Evolutionary conservation across 2,797 vertebrate species (phyloP).

Genomic region (Micropoecilia bifurca): DNA sequence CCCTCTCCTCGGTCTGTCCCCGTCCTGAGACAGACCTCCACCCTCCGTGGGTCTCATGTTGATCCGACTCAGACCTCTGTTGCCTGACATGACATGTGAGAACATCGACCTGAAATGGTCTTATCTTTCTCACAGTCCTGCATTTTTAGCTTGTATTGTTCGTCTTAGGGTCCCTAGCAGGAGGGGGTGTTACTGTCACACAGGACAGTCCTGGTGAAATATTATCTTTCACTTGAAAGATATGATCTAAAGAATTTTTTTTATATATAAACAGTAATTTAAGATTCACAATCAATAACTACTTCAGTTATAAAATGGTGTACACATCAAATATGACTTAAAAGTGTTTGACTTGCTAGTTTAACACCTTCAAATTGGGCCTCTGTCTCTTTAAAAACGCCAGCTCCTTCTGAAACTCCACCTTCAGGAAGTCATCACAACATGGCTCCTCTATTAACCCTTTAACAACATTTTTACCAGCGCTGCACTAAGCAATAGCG

Average conservation of each 20-base stretch:
- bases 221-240: neutral
- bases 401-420: too few species aligned
- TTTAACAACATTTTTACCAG: too few species aligned
- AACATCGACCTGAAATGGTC: neutral
- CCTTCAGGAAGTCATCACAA: too few species aligned
- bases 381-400: too few species aligned
- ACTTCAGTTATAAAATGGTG: too few species aligned
- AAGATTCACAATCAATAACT: neutral
- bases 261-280: neutral
- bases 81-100: neutral
- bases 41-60: neutral
- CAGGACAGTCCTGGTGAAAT: neutral
- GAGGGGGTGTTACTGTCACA: neutral
- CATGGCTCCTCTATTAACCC: too few species aligned
- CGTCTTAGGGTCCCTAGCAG: neutral
- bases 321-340: too few species aligned
- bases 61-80: neutral
- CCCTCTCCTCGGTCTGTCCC: too few species aligned
- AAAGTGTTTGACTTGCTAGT: too few species aligned
- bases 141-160: neutral
- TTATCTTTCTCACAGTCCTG: neutral
- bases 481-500: too few species aligned
- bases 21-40: slow-evolving; percentile 1
- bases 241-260: neutral
- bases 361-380: too few species aligned